A percentile compares a stretch with the other conserved stretches of the same genome.
phyloP scores from a whole-genome alignment of 1,140 invertebrate species.

The Aphelinus certus region DNA sequence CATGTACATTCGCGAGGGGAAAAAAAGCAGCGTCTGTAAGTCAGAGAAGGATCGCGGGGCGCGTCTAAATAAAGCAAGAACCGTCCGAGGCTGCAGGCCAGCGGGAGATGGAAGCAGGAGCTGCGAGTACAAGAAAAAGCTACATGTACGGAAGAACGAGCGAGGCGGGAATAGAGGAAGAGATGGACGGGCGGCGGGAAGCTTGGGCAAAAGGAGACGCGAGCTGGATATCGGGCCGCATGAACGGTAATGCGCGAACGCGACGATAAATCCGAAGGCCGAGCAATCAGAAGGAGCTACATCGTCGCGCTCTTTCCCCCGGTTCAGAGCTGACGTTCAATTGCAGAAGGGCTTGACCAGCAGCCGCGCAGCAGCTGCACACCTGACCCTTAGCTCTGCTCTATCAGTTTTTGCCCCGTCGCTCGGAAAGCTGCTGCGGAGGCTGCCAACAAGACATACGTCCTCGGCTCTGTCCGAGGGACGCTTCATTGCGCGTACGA shows the following conservation, averaged over 20 bases:
- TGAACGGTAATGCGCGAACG: slow-evolving; percentile 11
- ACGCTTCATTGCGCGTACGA: slow-evolving; percentile 4
- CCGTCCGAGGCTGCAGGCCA: too few species aligned
- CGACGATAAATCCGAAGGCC: slow-evolving; percentile 40
- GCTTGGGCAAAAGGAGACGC: not conserved
- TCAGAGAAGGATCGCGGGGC: too few species aligned
- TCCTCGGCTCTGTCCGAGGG: not conserved
- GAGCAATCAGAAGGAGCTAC: not conserved
- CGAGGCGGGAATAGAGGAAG: slow-evolving; percentile 18
- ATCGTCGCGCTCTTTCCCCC: not conserved
- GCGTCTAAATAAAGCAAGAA: too few species aligned
- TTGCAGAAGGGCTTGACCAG: not conserved
- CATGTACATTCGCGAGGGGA: too few species aligned
- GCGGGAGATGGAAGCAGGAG: too few species aligned
- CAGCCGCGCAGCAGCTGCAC: not conserved
- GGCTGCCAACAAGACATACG: not conserved
- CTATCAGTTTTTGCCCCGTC: not conserved
- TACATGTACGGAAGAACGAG: slow-evolving; percentile 18
- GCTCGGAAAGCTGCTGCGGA: not conserved
- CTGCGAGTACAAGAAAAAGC: not conserved
- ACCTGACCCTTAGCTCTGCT: not conserved
- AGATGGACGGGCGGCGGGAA: not conserved
- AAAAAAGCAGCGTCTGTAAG: too few species aligned
- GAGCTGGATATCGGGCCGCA: slow-evolving; percentile 10
- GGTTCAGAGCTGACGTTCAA: slow-evolving; percentile 1